A percentile compares a stretch with the other conserved stretches of the same genome.
Conservation (phyloP, 35 echinoderm and acorn worm genomes). For the Diadema setosum region DNA sequence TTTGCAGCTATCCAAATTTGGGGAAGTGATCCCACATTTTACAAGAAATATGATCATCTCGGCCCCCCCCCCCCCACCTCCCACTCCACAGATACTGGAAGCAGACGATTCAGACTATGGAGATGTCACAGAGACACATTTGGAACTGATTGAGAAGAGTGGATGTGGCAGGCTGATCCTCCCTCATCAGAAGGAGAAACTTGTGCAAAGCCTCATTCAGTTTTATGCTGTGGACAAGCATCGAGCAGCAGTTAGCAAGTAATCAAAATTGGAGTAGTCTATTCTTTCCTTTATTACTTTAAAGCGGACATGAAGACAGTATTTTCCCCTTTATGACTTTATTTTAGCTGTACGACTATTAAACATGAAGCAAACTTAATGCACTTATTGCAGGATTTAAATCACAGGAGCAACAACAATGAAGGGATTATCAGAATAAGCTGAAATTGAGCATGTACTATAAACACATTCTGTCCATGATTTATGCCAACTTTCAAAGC, state of each 20-base stretch:
- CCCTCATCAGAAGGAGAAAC: background rate
- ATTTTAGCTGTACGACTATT: background rate
- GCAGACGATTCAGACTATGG: background rate
- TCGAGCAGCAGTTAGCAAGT: background rate
- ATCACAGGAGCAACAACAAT: too few relatives aligned
- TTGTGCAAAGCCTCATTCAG: background rate
- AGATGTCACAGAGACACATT: background rate
- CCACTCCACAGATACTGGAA: background rate
- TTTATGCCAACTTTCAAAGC: too few relatives aligned
- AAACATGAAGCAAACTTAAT: background rate
- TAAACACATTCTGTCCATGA: too few relatives aligned
- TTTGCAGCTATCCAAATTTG: background rate
- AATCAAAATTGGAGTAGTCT: too few relatives aligned
- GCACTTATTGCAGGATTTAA: background rate
- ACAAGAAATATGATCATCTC: background rate
- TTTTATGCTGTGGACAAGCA: background rate
- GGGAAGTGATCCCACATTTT: background rate
- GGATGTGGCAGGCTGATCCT: background rate
- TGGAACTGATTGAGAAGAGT: background rate
- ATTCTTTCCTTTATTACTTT: background rate
- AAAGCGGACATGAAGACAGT: background rate
- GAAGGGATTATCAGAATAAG: too few relatives aligned
- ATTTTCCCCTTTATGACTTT: background rate
- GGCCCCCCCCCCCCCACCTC: background rate
- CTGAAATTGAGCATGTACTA: too few relatives aligned